Conservation (phyloP, 1,140 invertebrate genomes). For the Himalopsyche phryganea region DNA sequence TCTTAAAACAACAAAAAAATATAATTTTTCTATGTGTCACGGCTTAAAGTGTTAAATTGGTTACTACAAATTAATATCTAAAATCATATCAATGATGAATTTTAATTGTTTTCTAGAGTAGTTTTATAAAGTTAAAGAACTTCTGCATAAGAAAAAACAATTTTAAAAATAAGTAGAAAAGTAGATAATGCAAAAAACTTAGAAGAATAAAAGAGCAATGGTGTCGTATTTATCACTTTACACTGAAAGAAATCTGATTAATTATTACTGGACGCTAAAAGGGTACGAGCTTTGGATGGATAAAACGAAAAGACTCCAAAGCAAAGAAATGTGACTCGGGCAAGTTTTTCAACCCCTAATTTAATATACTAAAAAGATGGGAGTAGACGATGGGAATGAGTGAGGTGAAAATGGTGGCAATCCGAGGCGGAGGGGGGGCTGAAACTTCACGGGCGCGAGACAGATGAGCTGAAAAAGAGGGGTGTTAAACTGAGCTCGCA, state of each 20-base stretch:
- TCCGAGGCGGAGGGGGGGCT: constrained; percentile 1
- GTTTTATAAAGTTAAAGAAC: too few species aligned
- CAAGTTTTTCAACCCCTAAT: constrained; percentile 31
- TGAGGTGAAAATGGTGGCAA: background rate
- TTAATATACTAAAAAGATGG: constrained; percentile 28
- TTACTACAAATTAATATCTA: too few species aligned
- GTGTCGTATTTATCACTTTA: constrained; percentile 9
- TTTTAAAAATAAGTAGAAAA: too few species aligned
- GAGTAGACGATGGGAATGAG: background rate
- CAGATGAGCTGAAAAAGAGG: constrained; percentile 31
- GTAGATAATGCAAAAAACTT: background rate
- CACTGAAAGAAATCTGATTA: constrained; percentile 27
- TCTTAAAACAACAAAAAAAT: too few species aligned
- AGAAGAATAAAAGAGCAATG: constrained; percentile 1
- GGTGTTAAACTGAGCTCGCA: constrained; percentile 32
- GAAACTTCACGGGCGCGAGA: constrained; percentile 12
- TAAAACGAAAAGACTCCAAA: constrained; percentile 25
- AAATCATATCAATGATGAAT: too few species aligned
- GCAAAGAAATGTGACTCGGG: constrained; percentile 19
- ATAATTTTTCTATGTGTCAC: too few species aligned
- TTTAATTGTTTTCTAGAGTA: too few species aligned
- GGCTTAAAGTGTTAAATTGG: too few species aligned
- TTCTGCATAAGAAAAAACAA: too few species aligned
- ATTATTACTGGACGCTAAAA: constrained; percentile 29
- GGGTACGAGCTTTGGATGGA: constrained; percentile 19